Conservation (phyloP, 2,113 vertebrate genomes). For the Tetrao urogallus region DNA sequence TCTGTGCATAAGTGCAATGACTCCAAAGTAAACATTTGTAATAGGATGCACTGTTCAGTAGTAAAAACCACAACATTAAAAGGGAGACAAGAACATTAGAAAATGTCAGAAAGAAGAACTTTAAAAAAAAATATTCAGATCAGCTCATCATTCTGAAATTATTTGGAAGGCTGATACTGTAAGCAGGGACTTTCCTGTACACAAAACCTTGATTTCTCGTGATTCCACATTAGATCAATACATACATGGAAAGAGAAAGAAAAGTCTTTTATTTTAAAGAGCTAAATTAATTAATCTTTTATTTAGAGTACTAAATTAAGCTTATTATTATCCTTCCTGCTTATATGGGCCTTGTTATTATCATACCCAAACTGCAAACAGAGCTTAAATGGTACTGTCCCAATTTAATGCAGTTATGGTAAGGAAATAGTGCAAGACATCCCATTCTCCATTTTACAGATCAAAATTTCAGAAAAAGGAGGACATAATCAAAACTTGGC, state of each 20-base stretch:
- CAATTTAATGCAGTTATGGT: rapidly evolving
- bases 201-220: neutral
- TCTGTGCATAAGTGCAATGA: neutral
- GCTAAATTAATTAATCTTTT: too few species aligned
- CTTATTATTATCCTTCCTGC: neutral
- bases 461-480: neutral
- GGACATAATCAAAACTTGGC: neutral
- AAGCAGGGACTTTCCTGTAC: neutral
- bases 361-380: neutral
- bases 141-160: neutral
- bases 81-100: neutral
- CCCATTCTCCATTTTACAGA: neutral
- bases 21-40: rapidly evolving
- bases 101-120: neutral
- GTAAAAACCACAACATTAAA: neutral
- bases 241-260: neutral
- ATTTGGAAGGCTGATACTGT: neutral
- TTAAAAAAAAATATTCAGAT: neutral
- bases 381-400: neutral
- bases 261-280: neutral
- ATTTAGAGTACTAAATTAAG: neutral
- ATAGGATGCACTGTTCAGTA: rapidly evolving
- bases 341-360: neutral
- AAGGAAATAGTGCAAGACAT: neutral
- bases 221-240: neutral